These are phyloP conservation scores for Tenualosa thibaudeaui DNA, from an alignment of 2,797 vertebrate species.

Conservation along the genomic window DNA sequence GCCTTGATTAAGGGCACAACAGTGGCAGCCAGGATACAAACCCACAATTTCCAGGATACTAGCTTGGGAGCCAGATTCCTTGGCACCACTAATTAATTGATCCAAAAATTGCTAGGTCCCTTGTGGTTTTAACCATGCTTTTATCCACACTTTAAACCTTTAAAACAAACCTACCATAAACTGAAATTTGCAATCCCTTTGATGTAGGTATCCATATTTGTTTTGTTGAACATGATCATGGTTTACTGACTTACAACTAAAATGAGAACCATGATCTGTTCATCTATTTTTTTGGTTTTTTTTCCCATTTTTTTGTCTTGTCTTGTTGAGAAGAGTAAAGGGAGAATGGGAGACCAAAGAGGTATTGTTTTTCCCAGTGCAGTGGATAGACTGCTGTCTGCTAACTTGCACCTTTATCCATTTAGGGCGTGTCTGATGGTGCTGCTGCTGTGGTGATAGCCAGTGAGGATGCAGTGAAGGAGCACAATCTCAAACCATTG, in stretches of 20 bases:
- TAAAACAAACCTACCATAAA: background rate
- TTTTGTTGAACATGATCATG: background rate
- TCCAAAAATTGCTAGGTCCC: too few relatives aligned
- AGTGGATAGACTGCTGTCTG: background rate
- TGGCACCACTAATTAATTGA: too few relatives aligned
- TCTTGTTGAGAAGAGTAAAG: background rate
- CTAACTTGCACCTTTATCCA: background rate
- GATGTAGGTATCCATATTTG: background rate
- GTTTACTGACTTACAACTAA: background rate
- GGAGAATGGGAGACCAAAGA: background rate
- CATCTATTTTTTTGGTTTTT: background rate
- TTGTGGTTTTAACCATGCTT: too few relatives aligned
- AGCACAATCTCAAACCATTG: conserved; percentile 88
- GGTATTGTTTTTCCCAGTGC: background rate
- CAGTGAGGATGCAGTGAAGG: conserved; percentile 89
- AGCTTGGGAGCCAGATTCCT: too few relatives aligned
- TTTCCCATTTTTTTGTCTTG: background rate
- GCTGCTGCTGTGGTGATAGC: conserved; percentile 87
- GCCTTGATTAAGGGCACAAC: too few relatives aligned
- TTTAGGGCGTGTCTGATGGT: conserved; percentile 89
- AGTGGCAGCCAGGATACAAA: too few relatives aligned
- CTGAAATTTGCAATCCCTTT: too few relatives aligned
- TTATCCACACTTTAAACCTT: too few relatives aligned
- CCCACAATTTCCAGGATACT: too few relatives aligned
- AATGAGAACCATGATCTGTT: background rate